Evolutionary conservation across 2,888 invertebrate species (phyloP), one percentile per base, ranked within the genome.

Genomic region (Pterobdella sp.): DNA sequence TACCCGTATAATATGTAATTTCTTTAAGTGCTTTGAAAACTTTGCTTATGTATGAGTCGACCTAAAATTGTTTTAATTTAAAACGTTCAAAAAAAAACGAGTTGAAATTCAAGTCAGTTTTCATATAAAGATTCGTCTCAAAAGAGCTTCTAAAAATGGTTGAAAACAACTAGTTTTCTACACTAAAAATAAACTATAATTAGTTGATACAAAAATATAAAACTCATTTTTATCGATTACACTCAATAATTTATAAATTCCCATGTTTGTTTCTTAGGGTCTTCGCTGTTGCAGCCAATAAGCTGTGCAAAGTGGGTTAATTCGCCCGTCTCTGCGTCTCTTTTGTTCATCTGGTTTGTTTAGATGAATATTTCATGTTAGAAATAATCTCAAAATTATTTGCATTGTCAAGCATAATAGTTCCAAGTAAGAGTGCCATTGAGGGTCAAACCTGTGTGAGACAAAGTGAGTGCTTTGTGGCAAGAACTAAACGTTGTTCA

Each of bases 211-310:
- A 4, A 18, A 32, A 4, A 36, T 31, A 1, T 34, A 31, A n/a
- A n/a, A n/a, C n/a, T n/a, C n/a, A n/a, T n/a, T n/a, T n/a, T n/a
- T n/a, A n/a, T n/a, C n/a, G n/a, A 34, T 49, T 18, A 2, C 29
- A 18, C 34, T 73, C 60, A 74, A 37, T 74, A 74, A n/a, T 72
- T 37, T 7, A 74, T 70, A 49, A 74, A 72, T 29, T 74, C 74
- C 74, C 74, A 74, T n/a, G 36, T 72, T 42, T 74, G 74, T 42
- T 66, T 49, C 52, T 72, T 67, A 4, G 29, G n/a, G 29, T 72
- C 72, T 1, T 49, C 72, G 4, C 60, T 32, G 1, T 32, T 34
- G 34, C 74, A 74, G 10, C 42, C 36, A n/a, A 18, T 49, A 60
- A 74, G 72, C 65, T 74, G 73, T 1, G 72, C 72, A 37, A 68